Conservation (phyloP, 2,113 vertebrate genomes). For the Mesocricetus auratus region DNA sequence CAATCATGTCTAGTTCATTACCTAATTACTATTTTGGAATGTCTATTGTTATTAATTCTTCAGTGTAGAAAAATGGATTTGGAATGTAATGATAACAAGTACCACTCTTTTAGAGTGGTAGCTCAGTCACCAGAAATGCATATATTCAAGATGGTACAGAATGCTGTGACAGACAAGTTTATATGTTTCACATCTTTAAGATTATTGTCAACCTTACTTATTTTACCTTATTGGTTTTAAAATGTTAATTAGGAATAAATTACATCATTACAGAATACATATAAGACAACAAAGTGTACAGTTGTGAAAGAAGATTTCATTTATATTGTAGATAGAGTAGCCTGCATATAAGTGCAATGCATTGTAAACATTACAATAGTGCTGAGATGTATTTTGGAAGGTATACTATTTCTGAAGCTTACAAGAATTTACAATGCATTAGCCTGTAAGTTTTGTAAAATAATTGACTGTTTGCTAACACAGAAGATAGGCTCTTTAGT, state of each 20-base stretch:
- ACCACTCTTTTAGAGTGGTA: slow-evolving; percentile 11
- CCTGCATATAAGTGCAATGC: neutral
- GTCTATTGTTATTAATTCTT: slow-evolving; percentile 54
- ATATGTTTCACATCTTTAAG: slow-evolving; percentile 13
- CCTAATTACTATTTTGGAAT: slow-evolving; percentile 56
- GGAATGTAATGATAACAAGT: slow-evolving; percentile 22
- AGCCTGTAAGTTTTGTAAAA: neutral
- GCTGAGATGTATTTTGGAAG: neutral
- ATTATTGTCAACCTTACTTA: slow-evolving; percentile 43
- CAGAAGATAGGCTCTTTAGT: neutral
- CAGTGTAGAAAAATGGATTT: slow-evolving; percentile 29
- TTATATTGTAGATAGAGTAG: neutral
- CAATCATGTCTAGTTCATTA: slow-evolving; percentile 51
- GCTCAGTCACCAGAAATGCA: slow-evolving; percentile 24
- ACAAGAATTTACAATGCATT: neutral
- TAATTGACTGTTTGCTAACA: neutral
- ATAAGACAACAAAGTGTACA: neutral
- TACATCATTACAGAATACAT: slow-evolving; percentile 4
- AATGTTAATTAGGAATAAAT: slow-evolving; percentile 56
- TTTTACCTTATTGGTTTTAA: slow-evolving; percentile 35
- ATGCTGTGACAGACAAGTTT: neutral
- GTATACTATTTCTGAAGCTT: neutral
- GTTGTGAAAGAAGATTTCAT: neutral
- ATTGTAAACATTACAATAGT: neutral
- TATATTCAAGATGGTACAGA: slow-evolving; percentile 7